A percentile compares a stretch with the other conserved stretches of the same genome.
Evolutionary conservation across 2,797 vertebrate species (phyloP).

Genomic region (Pangasius macronema): DNA sequence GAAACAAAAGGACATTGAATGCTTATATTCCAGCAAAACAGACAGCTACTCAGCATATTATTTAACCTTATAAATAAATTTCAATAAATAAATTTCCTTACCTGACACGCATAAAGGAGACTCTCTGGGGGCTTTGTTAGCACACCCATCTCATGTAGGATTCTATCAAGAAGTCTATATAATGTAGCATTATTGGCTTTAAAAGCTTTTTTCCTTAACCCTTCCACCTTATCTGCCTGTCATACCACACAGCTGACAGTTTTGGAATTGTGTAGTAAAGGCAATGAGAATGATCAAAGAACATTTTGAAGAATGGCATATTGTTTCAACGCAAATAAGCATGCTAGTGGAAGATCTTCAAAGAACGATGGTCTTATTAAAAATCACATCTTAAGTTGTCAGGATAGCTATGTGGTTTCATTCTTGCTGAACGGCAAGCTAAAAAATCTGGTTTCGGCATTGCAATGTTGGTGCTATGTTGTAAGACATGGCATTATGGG

Average conservation of each 20-base stretch:
- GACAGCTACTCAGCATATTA: not conserved
- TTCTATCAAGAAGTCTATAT: not conserved
- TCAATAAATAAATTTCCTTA: constrained; percentile 7
- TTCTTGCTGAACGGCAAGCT: not conserved
- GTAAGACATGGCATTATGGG: not conserved
- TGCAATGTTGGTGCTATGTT: not conserved
- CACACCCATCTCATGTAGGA: constrained; percentile 16
- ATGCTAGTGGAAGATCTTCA: constrained; percentile 65
- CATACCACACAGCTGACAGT: constrained; percentile 29
- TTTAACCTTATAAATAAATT: constrained; percentile 15
- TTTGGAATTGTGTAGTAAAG: constrained; percentile 39
- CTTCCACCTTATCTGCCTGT: constrained; percentile 17
- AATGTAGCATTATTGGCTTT: not conserved
- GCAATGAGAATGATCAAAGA: constrained; percentile 67
- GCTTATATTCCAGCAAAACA: constrained; percentile 3
- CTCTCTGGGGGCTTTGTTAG: constrained; percentile 23
- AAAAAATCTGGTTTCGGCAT: not conserved
- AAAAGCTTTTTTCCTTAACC: constrained; percentile 7
- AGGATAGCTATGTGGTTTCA: not conserved
- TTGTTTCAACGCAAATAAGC: constrained; percentile 64
- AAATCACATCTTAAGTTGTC: constrained; percentile 25
- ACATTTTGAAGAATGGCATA: constrained; percentile 61
- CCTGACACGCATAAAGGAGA: constrained; percentile 28
- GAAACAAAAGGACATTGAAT: not conserved
- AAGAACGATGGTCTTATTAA: constrained; percentile 66